Evolutionary conservation across 1,140 invertebrate species (phyloP).

Genomic region (Drosophila grimshawi): DNA sequence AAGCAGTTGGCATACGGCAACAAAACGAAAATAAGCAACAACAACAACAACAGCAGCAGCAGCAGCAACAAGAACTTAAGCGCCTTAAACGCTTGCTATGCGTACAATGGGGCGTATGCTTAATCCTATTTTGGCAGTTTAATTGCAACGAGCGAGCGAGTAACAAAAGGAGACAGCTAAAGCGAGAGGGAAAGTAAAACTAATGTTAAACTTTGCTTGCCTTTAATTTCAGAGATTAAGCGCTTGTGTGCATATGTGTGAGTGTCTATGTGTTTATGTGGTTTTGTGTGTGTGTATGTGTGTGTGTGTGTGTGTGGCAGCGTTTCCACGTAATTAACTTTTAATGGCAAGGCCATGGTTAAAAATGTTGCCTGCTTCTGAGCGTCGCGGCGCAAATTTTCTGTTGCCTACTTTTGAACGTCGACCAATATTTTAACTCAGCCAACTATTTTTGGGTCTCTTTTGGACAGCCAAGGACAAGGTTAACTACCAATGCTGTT

Average conservation of each 20-base stretch:
- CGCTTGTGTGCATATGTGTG: constrained; percentile 12
- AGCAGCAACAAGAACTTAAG: constrained; percentile 51
- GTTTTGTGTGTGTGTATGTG: constrained; percentile 1
- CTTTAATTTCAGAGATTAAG: constrained; percentile 24
- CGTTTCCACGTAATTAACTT: constrained; percentile 75
- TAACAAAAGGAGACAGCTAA: neutral
- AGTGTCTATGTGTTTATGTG: constrained; percentile 13
- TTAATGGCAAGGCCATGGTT: constrained; percentile 54
- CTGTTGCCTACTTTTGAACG: constrained; percentile 30
- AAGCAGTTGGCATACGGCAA: neutral
- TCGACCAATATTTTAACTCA: constrained; percentile 10
- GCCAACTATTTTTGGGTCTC: constrained; percentile 33
- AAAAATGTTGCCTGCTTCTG: constrained; percentile 50
- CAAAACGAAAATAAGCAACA: constrained; percentile 6
- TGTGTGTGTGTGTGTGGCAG: constrained; percentile 21
- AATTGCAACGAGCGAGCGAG: constrained; percentile 50
- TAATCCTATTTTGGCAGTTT: constrained; percentile 74
- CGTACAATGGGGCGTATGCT: constrained; percentile 70
- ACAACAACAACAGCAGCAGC: constrained; percentile 24
- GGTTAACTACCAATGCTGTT: constrained; percentile 10
- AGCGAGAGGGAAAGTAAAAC: constrained; percentile 25
- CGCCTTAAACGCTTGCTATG: constrained; percentile 55
- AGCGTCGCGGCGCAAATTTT: constrained; percentile 17
- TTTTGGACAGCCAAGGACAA: constrained; percentile 36
- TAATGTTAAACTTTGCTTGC: constrained; percentile 49